Percentiles rank a stretch among this genome's conserved stretches.
phyloP scores from a whole-genome alignment of 2,888 invertebrate species.

The Brachylomia viminalis region DNA sequence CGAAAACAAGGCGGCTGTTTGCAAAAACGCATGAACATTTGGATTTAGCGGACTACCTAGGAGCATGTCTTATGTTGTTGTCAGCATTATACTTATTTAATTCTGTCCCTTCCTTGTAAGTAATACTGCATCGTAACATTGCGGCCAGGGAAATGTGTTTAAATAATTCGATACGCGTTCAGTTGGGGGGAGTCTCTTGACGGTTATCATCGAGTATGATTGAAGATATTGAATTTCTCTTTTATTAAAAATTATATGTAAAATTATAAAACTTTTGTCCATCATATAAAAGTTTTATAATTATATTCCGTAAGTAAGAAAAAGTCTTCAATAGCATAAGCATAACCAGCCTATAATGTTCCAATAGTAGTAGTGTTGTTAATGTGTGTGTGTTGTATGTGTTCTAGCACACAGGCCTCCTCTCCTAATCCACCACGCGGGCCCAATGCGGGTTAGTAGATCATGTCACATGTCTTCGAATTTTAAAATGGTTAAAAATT shows the following conservation, averaged over 20 bases:
- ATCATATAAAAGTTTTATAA: background rate
- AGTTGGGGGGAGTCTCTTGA: conserved; percentile 54
- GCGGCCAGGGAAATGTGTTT: conserved; percentile 81
- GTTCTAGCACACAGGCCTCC: too few relatives aligned
- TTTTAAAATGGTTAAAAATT: too few relatives aligned
- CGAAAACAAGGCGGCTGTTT: background rate
- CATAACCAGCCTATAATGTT: too few relatives aligned
- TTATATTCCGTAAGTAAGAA: background rate
- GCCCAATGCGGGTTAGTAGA: too few relatives aligned
- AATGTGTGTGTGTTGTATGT: too few relatives aligned
- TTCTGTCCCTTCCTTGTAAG: conserved; percentile 31
- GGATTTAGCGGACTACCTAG: background rate
- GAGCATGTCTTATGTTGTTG: background rate
- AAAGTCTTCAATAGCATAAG: background rate
- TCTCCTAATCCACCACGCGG: too few relatives aligned
- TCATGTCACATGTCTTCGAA: too few relatives aligned
- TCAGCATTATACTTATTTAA: conserved; percentile 17
- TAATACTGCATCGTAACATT: conserved; percentile 35
- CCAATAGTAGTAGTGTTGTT: too few relatives aligned
- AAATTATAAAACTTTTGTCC: background rate
- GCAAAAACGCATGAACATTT: background rate
- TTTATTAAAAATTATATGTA: background rate
- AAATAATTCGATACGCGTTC: conserved; percentile 80
- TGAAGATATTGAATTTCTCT: conserved; percentile 30
- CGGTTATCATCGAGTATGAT: conserved; percentile 29